Evolutionary conservation across 2,888 invertebrate genomes (phyloP).

Genomic region (Invenusta paracnida): DNA sequence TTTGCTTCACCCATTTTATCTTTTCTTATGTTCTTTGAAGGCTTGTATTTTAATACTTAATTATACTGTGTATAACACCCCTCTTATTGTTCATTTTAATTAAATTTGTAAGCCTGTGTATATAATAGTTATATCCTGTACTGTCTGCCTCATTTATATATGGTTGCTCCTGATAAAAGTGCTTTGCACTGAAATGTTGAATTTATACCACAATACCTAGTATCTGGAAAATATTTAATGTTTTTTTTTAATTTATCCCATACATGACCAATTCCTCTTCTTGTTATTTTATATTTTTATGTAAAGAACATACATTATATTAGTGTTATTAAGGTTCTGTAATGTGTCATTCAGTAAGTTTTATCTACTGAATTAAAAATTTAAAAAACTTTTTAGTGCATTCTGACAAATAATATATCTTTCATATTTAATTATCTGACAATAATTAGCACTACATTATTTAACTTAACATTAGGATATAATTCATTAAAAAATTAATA

Average conservation of each 20-base stretch:
- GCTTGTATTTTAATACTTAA: no score
- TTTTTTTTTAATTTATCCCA: no score
- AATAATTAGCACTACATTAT: no score
- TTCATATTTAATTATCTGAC: no score
- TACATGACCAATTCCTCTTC: not conserved
- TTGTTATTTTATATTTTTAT: not conserved
- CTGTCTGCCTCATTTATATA: not conserved
- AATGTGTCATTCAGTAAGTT: no score
- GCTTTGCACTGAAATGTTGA: not conserved
- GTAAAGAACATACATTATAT: no score
- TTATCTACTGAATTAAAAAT: not conserved
- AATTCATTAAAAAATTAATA: no score
- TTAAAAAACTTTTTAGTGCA: not conserved
- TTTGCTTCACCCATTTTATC: no score
- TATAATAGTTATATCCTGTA: not conserved
- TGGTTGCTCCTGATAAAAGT: not conserved
- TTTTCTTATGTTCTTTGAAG: no score
- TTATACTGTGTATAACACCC: not conserved
- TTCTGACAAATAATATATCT: no score
- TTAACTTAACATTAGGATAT: no score
- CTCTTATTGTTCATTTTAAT: not conserved
- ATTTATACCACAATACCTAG: not conserved
- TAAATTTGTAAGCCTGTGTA: not conserved
- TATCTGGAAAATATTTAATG: not conserved
- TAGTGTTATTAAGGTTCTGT: no score